Evolutionary conservation across 2,888 invertebrate genomes (phyloP), one percentile per base, ranked within the genome.

Genomic region (Bugulina stolonifera): DNA sequence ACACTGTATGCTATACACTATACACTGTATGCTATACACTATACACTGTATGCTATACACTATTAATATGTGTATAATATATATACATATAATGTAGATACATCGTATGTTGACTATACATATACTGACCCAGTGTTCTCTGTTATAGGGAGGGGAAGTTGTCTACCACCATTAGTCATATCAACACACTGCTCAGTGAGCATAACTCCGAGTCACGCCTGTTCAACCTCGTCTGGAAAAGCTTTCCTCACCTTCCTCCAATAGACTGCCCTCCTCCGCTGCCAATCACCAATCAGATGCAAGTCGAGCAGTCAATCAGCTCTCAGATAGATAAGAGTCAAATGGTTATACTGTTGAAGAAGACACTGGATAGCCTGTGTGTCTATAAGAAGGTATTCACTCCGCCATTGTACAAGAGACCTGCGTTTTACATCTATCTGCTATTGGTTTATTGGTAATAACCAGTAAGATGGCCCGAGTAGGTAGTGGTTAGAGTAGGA

Each of bases 171-270:
- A 18, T 43, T 18, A 18, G 10, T 43, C 43, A 32, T n/a, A 64
- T 64, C 10, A 5, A 32, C 5, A 14, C 14, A 10, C 5, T 64
- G 34, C 64, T 64, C 5, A 27, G 10, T 27, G 64, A 27, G 18
- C 14, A 34, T 27, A 64, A 64, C n/a, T 3, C 32, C 18, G 64
- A 64, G 25, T 64, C 64, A 25, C 64, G 32, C 14, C 32, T 64
- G 18, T 64, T 64, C n/a, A 64, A 64, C n/a, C 64, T 64, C 32
- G 5, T 64, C 18, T 64, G 64, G 64, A 34, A 27, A 14, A 18
- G 10, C 14, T 64, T 64, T 32, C 64, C 64, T 18, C 34, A 27
- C 64, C 32, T 14, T 34, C 34, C 27, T 27, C 64, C 64, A 34
- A 64, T 64, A 22, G 27, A 64, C 64, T 64, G 64, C 27, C 64